These are phyloP conservation scores for Chlorops oryzae DNA, from an alignment of 1,140 invertebrate species.

Conservation along the genomic window DNA sequence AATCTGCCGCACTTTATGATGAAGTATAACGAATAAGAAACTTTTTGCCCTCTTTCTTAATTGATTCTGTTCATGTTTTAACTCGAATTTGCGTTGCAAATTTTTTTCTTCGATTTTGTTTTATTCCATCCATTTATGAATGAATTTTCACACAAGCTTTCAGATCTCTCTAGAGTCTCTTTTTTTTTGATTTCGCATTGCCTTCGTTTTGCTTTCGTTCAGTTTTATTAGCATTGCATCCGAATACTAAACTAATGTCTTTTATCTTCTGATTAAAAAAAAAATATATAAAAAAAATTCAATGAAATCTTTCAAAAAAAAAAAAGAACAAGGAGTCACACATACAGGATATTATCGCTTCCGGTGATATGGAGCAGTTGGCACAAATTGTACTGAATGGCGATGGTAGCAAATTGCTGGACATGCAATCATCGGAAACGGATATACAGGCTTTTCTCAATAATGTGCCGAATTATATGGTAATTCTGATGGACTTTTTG, in stretches of 20 bases:
- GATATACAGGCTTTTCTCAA: conserved; percentile 85
- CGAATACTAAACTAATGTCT: too few species aligned
- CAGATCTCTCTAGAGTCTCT: neutral
- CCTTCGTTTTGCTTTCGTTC: too few species aligned
- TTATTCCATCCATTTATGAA: too few species aligned
- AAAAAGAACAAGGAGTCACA: conserved; percentile 50
- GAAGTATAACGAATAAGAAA: conserved; percentile 46
- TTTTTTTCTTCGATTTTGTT: neutral
- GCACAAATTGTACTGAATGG: conserved; percentile 83
- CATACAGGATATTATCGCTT: conserved; percentile 59
- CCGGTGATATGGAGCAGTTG: conserved; percentile 80
- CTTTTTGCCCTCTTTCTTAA: conserved; percentile 16
- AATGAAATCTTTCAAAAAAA: conserved; percentile 5
- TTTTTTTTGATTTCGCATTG: neutral
- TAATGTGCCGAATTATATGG: conserved; percentile 86
- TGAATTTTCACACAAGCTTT: neutral
- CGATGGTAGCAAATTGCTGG: conserved; percentile 71
- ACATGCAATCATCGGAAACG: conserved; percentile 63
- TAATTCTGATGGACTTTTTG: conserved; percentile 45
- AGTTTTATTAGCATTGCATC: too few species aligned
- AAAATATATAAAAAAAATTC: conserved; percentile 9
- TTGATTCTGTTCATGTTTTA: conserved; percentile 14
- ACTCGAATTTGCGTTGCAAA: too few species aligned
- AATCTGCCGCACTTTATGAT: conserved; percentile 45
- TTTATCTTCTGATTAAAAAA: too few species aligned